Evolutionary conservation across 2,888 invertebrate genomes (phyloP), one percentile per base, ranked within the genome.

Genomic region (Chloroclysta siterata): DNA sequence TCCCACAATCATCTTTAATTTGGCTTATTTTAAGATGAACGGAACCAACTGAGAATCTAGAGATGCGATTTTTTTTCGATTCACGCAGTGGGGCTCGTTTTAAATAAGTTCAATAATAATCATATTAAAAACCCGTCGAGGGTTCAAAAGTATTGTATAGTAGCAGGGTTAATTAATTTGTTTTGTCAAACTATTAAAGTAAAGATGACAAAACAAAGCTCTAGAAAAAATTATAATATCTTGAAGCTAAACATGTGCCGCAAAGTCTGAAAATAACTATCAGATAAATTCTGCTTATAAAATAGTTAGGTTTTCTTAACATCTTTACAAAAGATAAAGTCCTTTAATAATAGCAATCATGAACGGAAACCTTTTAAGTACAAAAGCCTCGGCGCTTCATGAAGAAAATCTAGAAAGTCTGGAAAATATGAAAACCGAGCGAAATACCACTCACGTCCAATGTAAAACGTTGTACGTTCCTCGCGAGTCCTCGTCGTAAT

Each of bases 401-500:
- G 17, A 46, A 17, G 6, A 22, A 44, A 44, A 46, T 11, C 17
- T 5, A 29, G 50, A 14, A 60, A 46, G 61, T 56, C 46, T 62
- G 46, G 56, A 50, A 65, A 60, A 60, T 50, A 50, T 53, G 36
- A 44, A 63, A 64, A 53, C 53, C 41, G 33, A 48, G 17, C 14
- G 42, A 42, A 33, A 52, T 39, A 58, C 33, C 58, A 58, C 65
- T 62, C 51, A n/a, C 54, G 28, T 61, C 53, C 29, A 41, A 60
- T 65, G 60, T 53, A 50, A 62, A 57, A 46, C 50, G 44, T n/a
- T 10, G 60, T 50, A 53, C 54, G 50, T 36, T 28, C 33, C 46
- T 53, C 42, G 55, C 52, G 51, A 39, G 52, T 52, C 39, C 52
- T 55, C 56, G 14, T 46, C 48, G 29, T 69, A 60, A 68, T 68